Base-by-base conservation (phyloP, 2,797 vertebrate species). In the Tympanoctomys barrerae region DNA sequence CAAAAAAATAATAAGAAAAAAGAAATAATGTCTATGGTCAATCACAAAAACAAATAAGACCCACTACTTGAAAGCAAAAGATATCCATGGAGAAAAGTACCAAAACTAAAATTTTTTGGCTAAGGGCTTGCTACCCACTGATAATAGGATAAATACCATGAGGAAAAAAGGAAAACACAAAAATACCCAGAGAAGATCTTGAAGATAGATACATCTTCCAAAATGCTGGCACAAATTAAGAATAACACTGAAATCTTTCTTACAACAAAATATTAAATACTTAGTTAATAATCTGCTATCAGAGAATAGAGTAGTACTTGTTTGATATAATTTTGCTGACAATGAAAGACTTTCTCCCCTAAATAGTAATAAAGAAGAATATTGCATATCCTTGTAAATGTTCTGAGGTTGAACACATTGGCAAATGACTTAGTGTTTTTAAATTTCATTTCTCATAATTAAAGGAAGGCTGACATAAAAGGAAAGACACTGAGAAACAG, bases 21-120 rank as follows among this genome's bases (percentile, higher is more conserved):
- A 49, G 49, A 49, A 49, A 8, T 1, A 49, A 42, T 42, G 42
- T 19, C 7, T 88, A 46, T 42, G 28, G 66, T 24, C 79, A 96
- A 49, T 46, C 19, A 66, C 8, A 39, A 42, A 94, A 93, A 95
- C 79, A 68, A 94, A 85, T 11, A 89, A 81, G 54, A 78, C 4
- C 28, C 31, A 18, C 88, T 31, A 59, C 16, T 71, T n/a, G 57
- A 19, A 52, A 89, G 64, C 19, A 19, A 24, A 87, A 90, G 79
- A 46, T 26, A 61, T 26, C n/a, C 2, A 3, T 28, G 6, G 19
- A 18, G 68, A 7, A 92, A 94, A 96, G 19, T 59, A 71, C 36
- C 28, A 73, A 92, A 95, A 87, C 49, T 64, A 70, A 96, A 62
- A 33, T 52, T 49, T 54, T 62, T 86, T 80, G 54, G 49, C 85